Conservation (phyloP, 2,113 vertebrate species). For the Acrocephalus kingi region DNA sequence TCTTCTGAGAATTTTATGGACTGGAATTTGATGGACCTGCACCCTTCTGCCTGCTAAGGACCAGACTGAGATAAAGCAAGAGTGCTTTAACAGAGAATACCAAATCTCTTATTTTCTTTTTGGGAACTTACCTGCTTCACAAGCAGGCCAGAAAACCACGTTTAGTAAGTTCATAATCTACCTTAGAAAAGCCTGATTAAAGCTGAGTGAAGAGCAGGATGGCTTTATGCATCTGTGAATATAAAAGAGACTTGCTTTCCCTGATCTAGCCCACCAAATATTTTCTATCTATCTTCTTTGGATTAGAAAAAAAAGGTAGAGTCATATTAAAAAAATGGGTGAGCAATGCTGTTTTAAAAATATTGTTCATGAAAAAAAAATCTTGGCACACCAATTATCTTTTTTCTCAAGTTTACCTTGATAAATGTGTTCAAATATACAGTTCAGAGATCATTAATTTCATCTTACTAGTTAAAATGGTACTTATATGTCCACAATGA, state of each 20-base stretch:
- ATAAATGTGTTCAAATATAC: background rate
- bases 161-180: background rate
- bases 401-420: background rate
- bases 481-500: background rate
- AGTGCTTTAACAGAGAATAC: background rate
- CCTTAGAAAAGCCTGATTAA: background rate
- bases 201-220: background rate
- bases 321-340: background rate
- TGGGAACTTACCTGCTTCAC: background rate
- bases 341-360: background rate
- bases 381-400: background rate
- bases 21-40: background rate
- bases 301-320: background rate
- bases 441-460: background rate
- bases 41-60: background rate
- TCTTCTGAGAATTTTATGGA: background rate
- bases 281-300: background rate
- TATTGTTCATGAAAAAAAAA: background rate
- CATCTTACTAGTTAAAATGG: background rate
- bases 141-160: background rate
- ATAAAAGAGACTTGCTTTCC: background rate
- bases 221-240: background rate
- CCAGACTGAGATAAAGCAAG: background rate
- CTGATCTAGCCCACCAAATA: background rate
- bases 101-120: background rate